Percentiles rank a stretch among this genome's conserved stretches.
Evolutionary conservation across 2,113 vertebrate genomes (phyloP).

Genomic region (Pyrgilauda ruficollis): DNA sequence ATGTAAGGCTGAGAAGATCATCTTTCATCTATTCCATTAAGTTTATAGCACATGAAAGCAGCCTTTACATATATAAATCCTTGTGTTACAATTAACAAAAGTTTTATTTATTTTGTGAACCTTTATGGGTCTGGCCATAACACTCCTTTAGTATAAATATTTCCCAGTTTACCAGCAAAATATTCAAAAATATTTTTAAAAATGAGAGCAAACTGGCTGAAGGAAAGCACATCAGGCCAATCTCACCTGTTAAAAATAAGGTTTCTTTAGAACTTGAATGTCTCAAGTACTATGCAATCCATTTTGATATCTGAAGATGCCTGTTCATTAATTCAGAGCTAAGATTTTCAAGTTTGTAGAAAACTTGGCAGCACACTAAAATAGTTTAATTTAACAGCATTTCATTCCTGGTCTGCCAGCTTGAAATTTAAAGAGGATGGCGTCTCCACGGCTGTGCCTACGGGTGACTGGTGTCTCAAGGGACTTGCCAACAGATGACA

Average conservation of each 20-base stretch:
- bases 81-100: background rate
- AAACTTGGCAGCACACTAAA: background rate
- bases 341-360: background rate
- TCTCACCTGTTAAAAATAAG: background rate
- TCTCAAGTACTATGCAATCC: background rate
- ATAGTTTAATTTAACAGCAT: background rate
- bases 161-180: background rate
- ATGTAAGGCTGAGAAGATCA: background rate
- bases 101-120: background rate
- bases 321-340: background rate
- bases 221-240: background rate
- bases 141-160: background rate
- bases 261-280: background rate
- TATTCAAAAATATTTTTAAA: background rate
- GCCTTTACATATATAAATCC: background rate
- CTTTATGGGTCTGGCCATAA: background rate
- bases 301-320: background rate
- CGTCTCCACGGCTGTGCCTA: background rate
- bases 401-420: background rate
- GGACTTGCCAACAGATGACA: background rate
- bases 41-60: background rate
- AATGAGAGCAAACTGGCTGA: background rate
- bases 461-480: background rate
- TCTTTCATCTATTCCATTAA: background rate
- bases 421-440: background rate